Conservation (phyloP, 2,888 invertebrate species). For the Phyto melanocephala region DNA sequence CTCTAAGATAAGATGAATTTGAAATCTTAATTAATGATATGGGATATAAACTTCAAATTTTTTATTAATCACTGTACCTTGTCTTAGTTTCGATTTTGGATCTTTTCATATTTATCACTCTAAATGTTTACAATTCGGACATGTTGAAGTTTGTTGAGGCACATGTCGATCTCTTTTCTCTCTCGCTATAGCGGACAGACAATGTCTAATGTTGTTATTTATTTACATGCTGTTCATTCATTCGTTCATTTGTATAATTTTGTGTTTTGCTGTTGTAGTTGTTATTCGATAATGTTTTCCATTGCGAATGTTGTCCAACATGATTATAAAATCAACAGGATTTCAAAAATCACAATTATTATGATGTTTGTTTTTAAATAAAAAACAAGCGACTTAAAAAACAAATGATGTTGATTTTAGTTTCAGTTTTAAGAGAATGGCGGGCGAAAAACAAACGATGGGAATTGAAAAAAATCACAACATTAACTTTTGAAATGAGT, state of each 20-base stretch:
- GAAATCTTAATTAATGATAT: no score
- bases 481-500: slow-evolving; percentile 7
- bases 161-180: not conserved
- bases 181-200: not conserved
- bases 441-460: not conserved
- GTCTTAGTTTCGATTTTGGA: not conserved
- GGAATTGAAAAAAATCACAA: slow-evolving; percentile 4
- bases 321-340: slow-evolving; percentile 61
- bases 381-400: not conserved
- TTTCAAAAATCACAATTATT: slow-evolving; percentile 20
- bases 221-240: not conserved
- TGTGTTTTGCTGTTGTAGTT: not conserved
- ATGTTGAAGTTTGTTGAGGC: not conserved
- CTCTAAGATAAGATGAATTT: no score
- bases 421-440: slow-evolving; percentile 8
- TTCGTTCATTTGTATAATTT: not conserved
- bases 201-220: not conserved
- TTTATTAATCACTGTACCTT: no score
- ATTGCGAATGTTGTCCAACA: slow-evolving; percentile 40
- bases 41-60: no score
- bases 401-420: slow-evolving; percentile 28
- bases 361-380: slow-evolving; percentile 11
- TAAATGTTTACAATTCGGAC: slow-evolving; percentile 10
- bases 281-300: slow-evolving; percentile 10
- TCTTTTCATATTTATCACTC: not conserved